Evolutionary conservation across 1,140 invertebrate genomes (phyloP).

Genomic region (Drosophila ogumai): DNA sequence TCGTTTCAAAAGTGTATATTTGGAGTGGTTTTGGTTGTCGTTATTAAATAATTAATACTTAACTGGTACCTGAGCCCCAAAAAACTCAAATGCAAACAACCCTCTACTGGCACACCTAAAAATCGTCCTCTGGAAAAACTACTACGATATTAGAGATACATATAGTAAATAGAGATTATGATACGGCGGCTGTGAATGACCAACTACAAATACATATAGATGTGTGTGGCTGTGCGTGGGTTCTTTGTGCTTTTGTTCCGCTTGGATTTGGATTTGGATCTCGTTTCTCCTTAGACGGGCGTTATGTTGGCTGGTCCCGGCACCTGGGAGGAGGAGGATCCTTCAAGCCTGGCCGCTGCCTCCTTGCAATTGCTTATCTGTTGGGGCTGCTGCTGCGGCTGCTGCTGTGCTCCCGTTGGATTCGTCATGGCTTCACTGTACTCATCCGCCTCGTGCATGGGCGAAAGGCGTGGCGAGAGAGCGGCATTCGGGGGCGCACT

Average conservation of each 20-base stretch:
- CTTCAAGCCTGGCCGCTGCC: conserved; percentile 62
- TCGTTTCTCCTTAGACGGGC: conserved; percentile 53
- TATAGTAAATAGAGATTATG: conserved; percentile 49
- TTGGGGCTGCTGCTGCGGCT: conserved; percentile 22
- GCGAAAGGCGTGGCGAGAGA: conserved; percentile 75
- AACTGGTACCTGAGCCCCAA: conserved; percentile 64
- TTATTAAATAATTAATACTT: conserved; percentile 60
- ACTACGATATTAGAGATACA: conserved; percentile 46
- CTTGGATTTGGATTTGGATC: neutral
- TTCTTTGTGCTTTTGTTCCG: conserved; percentile 25
- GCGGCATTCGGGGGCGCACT: conserved; percentile 67
- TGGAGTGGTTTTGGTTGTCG: conserved; percentile 24
- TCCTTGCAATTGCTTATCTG: conserved; percentile 63
- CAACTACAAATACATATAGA: conserved; percentile 48
- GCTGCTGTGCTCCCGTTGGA: conserved; percentile 5
- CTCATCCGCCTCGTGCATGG: conserved; percentile 82
- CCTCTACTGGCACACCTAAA: conserved; percentile 54
- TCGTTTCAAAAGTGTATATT: conserved; percentile 66
- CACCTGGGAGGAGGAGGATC: conserved; percentile 29
- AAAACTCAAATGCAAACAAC: conserved; percentile 26
- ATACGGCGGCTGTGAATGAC: conserved; percentile 39
- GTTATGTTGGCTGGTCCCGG: conserved; percentile 60
- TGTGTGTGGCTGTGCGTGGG: conserved; percentile 20
- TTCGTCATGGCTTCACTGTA: conserved; percentile 50
- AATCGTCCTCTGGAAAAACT: conserved; percentile 44